These are phyloP conservation scores for Ardeotis arabs DNA, from an alignment of 2,113 vertebrate genomes.

Conservation along the genomic window DNA sequence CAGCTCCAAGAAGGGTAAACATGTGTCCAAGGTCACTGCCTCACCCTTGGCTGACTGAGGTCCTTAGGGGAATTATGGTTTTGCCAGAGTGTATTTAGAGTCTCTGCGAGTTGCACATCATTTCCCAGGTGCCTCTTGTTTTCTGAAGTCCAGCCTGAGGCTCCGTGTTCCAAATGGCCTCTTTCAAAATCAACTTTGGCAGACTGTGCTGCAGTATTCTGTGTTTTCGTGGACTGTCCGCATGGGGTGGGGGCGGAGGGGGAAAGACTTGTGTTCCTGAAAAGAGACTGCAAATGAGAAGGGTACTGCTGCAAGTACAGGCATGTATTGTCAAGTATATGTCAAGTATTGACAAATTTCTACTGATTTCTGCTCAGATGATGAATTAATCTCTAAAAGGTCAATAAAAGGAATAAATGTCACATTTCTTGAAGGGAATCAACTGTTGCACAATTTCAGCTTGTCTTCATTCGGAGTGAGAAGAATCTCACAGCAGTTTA, in stretches of 20 bases:
- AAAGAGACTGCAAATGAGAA: neutral
- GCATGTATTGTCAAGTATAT: neutral
- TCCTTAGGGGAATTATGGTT: constrained; percentile 29
- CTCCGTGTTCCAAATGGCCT: neutral
- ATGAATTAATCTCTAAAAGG: neutral
- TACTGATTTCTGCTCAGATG: neutral
- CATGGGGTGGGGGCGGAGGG: neutral
- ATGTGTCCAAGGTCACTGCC: constrained; percentile 25
- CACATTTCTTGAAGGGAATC: constrained; percentile 34
- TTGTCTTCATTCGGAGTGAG: constrained; percentile 13
- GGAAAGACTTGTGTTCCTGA: neutral
- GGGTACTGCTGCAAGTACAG: neutral
- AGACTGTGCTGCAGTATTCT: neutral
- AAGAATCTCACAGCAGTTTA: constrained; percentile 31
- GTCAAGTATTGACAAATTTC: neutral
- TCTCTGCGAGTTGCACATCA: constrained; percentile 12
- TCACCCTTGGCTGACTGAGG: constrained; percentile 59
- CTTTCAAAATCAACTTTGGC: constrained; percentile 48
- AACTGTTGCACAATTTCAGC: constrained; percentile 48
- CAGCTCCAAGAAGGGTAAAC: constrained; percentile 29
- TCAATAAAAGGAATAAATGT: neutral
- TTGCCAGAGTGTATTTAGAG: constrained; percentile 37
- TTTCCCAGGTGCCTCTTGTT: constrained; percentile 57
- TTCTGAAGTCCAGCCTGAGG: constrained; percentile 26
- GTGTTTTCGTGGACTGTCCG: neutral